Percentiles rank a stretch among this genome's conserved stretches.
Conservation (phyloP, 2,797 vertebrate species). For the Tokudaia muenninki region DNA sequence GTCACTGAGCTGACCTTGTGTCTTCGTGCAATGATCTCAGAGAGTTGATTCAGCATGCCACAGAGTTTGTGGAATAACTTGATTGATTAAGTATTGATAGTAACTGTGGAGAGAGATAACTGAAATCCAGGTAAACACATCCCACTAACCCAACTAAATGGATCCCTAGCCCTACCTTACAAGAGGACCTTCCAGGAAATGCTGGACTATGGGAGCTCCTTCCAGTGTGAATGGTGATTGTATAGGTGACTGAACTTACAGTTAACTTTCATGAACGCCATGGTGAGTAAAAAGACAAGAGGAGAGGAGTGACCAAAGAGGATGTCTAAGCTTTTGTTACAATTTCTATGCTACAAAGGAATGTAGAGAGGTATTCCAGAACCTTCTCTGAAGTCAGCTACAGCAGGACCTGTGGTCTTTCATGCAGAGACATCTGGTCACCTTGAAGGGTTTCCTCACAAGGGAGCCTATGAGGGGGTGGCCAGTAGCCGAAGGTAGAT, state of each 20-base stretch:
- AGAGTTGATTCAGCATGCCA: background rate
- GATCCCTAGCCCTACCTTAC: background rate
- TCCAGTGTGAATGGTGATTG: background rate
- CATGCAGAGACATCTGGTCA: background rate
- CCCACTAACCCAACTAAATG: background rate
- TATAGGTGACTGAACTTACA: background rate
- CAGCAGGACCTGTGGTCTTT: background rate
- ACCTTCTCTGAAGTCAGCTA: background rate
- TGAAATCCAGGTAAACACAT: background rate
- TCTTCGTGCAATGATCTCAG: background rate
- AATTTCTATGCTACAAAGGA: background rate
- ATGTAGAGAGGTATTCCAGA: background rate
- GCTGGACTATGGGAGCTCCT: accelerated
- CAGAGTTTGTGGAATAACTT: background rate
- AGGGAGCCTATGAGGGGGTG: background rate
- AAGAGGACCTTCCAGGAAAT: background rate
- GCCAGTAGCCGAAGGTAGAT: background rate
- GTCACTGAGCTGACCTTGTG: background rate
- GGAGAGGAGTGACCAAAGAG: background rate
- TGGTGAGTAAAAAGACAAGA: background rate
- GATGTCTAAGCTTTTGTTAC: background rate
- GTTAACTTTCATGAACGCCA: background rate
- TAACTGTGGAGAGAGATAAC: background rate
- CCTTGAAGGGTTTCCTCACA: too few relatives aligned
- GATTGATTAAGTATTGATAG: background rate